phyloP scores from a whole-genome alignment of 1,140 invertebrate species.

The Leptopilina clavipes region DNA sequence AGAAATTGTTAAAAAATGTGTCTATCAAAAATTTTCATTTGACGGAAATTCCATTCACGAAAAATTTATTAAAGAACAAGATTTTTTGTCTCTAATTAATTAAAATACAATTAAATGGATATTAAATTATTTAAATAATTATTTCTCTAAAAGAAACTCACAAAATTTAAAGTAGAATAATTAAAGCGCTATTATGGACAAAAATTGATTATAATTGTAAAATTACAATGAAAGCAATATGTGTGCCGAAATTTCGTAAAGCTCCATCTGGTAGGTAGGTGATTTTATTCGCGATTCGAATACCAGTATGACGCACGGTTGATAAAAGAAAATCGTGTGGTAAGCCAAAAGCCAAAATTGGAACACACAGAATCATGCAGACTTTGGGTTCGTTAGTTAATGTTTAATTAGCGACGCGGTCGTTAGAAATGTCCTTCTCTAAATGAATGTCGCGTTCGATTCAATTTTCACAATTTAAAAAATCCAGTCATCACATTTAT shows the following conservation, averaged over 20 bases:
- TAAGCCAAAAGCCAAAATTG: conserved; percentile 53
- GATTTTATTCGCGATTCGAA: conserved; percentile 14
- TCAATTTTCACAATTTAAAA: background rate
- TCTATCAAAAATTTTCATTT: too few species aligned
- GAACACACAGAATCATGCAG: conserved; percentile 46
- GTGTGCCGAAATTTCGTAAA: background rate
- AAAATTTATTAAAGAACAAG: too few species aligned
- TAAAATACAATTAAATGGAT: too few species aligned
- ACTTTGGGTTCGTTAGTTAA: conserved; percentile 43
- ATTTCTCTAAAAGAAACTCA: background rate
- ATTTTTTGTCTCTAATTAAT: too few species aligned
- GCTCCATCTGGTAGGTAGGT: conserved; percentile 17
- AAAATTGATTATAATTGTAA: conserved; percentile 10
- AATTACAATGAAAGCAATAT: background rate
- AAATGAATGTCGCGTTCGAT: background rate
- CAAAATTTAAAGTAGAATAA: background rate
- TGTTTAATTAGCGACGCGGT: conserved; percentile 28
- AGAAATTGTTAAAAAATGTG: too few species aligned
- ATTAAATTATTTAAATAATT: background rate
- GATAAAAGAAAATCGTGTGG: conserved; percentile 34
- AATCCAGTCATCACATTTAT: too few species aligned
- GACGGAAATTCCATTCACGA: too few species aligned
- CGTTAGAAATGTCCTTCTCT: conserved; percentile 31
- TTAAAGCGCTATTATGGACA: background rate
- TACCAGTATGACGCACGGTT: conserved; percentile 24